A percentile compares a stretch with the other conserved stretches of the same genome.
Conservation (phyloP, 2,888 invertebrate species). For the Oithona nana region DNA sequence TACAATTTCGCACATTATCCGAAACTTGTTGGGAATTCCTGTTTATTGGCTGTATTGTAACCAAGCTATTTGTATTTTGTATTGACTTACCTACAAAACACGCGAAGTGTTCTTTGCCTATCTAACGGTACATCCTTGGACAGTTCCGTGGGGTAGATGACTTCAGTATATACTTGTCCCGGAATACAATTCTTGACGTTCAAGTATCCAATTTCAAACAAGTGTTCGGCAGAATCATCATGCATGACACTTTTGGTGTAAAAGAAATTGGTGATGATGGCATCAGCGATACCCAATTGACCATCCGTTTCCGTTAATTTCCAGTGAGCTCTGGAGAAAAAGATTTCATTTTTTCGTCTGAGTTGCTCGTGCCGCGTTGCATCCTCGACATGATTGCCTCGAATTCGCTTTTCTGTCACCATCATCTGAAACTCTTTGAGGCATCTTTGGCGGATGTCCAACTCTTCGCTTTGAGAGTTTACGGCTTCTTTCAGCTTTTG, state of each 20-base stretch:
- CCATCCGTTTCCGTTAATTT: slow-evolving; percentile 91
- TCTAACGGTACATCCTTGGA: slow-evolving; percentile 76
- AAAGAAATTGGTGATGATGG: slow-evolving; percentile 84
- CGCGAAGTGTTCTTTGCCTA: slow-evolving; percentile 70
- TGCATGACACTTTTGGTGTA: slow-evolving; percentile 26
- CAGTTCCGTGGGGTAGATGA: slow-evolving; percentile 54
- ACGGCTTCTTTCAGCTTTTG: slow-evolving; percentile 51
- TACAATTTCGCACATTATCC: too few species aligned
- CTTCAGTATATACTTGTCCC: slow-evolving; percentile 80
- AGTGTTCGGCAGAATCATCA: slow-evolving; percentile 52
- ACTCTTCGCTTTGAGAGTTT: slow-evolving; percentile 68
- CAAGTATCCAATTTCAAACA: slow-evolving; percentile 84
- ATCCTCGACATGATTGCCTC: not conserved
- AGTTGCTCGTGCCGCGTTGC: not conserved
- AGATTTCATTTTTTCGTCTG: slow-evolving; percentile 66
- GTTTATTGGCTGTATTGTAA: too few species aligned
- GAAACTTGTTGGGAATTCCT: too few species aligned
- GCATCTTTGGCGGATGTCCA: slow-evolving; percentile 85
- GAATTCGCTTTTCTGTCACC: not conserved
- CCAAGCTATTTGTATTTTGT: too few species aligned
- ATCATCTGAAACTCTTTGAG: slow-evolving; percentile 56
- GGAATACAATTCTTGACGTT: slow-evolving; percentile 85
- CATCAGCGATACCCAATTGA: slow-evolving; percentile 88
- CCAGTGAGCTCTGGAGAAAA: slow-evolving; percentile 97
- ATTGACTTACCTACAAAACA: slow-evolving; percentile 60